These are phyloP conservation scores for Araneus ventricosus DNA, from an alignment of 1,140 invertebrate species.

Conservation along the genomic window DNA sequence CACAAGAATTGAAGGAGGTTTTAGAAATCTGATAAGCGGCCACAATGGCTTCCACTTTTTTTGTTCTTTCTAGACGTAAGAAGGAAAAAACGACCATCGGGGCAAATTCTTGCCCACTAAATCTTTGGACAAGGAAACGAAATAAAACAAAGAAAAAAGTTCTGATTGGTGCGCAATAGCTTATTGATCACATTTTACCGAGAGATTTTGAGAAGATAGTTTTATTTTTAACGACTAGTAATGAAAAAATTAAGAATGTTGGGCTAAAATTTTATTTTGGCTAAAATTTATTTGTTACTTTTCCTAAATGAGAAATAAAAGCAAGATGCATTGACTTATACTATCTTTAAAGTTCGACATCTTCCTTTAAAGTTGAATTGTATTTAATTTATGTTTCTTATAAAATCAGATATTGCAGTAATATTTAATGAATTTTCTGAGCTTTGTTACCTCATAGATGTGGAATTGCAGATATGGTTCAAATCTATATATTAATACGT, in stretches of 20 bases:
- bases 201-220: neutral
- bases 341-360: no score
- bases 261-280: no score
- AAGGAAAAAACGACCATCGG: neutral
- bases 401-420: no score
- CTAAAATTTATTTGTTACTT: no score
- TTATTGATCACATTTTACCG: neutral
- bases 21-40: conserved; percentile 67
- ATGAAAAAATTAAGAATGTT: neutral
- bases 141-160: neutral
- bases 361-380: no score
- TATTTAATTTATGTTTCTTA: no score
- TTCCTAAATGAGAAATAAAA: no score
- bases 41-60: conserved; percentile 24
- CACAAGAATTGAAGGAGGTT: conserved; percentile 46
- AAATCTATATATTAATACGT: no score
- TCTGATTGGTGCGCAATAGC: neutral
- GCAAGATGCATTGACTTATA: no score
- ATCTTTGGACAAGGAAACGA: conserved; percentile 8
- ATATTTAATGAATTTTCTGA: no score
- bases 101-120: conserved; percentile 37
- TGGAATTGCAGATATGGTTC: no score
- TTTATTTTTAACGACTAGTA: neutral
- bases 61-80: neutral
- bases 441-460: no score